Evolutionary conservation across 2,113 vertebrate genomes (phyloP), one percentile per base, ranked within the genome.

Genomic region (Osmerus eperlanus): DNA sequence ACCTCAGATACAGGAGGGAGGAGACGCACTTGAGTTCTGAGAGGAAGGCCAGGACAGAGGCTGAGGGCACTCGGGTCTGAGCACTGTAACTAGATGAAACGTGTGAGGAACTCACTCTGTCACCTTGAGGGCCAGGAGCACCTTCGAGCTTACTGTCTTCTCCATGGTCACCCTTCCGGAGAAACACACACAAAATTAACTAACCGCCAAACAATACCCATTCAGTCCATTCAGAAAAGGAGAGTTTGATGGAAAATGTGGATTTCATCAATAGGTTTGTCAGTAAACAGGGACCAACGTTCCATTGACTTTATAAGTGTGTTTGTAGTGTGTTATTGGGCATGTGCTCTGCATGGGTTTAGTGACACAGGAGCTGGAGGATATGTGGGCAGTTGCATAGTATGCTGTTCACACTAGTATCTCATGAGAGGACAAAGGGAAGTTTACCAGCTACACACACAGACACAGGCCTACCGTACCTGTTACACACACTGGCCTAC

Each of bases 81-180:
- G 54, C 14, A 4, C 54, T 9, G 54, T 13, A 7, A 4, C 32
- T 1, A 36, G 32, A 36, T 36, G 36, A 13, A n/a, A 19, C 55
- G 68, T 63, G 69, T 73, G 1, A 0, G 67, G 69, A 78, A 90
- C 96, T 96, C 94, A 99, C 97, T 91, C 91, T 94, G 90, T 97
- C 95, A 92, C 97, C 97, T 76, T 91, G 94, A 41, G 94, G 89
- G 85, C 97, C 97, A 1, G 91, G 82, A 28, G 91, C 93, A n/a
- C 97, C 97, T 90, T 97, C 95, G 0, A 87, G 78, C 77, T 95
- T 95, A 84, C 94, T 91, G 0, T 98, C 96, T 55, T 99, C 97
- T 0, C 97, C 97, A 78, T 94, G 94, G 81, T 95, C 95, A 73
- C 97, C 97, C 97, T 99, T 87, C 36, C 68, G 81, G 85, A 62